Percentiles rank a stretch among this genome's conserved stretches.
phyloP scores from a whole-genome alignment of 2,888 invertebrate species.

The Deilephila porcellus region DNA sequence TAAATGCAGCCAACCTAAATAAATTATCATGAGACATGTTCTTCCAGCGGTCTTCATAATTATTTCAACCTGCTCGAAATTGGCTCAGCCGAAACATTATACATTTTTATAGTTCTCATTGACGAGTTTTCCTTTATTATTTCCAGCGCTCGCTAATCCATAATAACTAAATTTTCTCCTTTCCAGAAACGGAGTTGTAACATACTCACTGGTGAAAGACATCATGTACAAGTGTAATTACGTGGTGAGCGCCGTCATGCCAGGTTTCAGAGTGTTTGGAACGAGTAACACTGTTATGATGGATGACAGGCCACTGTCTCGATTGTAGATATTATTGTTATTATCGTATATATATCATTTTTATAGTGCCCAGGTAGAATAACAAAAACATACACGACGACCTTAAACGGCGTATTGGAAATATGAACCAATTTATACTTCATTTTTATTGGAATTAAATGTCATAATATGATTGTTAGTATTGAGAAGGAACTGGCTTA shows the following conservation, averaged over 20 bases:
- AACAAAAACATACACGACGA: neutral
- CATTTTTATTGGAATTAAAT: too few species aligned
- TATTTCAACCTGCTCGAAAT: too few species aligned
- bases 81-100: too few species aligned
- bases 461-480: too few species aligned
- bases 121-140: neutral
- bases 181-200: constrained; percentile 58
- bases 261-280: constrained; percentile 56
- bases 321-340: constrained; percentile 46
- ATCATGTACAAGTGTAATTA: constrained; percentile 53
- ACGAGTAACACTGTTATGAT: constrained; percentile 61
- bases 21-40: too few species aligned
- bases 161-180: neutral
- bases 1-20: too few species aligned
- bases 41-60: too few species aligned
- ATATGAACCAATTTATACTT: too few species aligned
- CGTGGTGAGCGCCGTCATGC: constrained; percentile 60
- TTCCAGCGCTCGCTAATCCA: neutral
- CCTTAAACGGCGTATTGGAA: too few species aligned
- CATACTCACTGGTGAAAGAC: constrained; percentile 54
- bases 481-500: too few species aligned
- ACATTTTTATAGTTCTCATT: too few species aligned
- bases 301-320: constrained; percentile 49
- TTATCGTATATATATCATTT: neutral
- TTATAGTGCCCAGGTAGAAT: neutral